Conservation (phyloP, 2,113 vertebrate genomes). For the Mus spicilegus region DNA sequence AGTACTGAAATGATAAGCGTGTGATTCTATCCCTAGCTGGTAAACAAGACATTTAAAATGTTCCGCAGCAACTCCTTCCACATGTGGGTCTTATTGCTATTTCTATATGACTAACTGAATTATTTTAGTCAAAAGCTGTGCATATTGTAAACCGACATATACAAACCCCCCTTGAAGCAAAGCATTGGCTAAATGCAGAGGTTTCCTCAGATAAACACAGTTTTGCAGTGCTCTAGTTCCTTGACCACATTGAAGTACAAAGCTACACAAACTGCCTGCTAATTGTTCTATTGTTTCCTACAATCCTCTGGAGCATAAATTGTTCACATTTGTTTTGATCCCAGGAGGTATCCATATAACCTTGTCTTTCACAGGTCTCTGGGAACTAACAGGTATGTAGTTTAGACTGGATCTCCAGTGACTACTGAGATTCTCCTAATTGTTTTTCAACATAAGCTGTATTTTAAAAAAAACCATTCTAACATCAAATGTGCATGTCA, state of each 20-base stretch:
- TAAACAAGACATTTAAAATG: constrained; percentile 42
- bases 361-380: not conserved
- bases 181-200: not conserved
- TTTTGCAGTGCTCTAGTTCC: not conserved
- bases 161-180: not conserved
- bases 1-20: not conserved
- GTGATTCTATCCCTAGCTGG: not conserved
- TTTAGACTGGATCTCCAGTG: not conserved
- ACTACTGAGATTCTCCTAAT: not conserved
- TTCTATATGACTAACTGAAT: constrained; percentile 40
- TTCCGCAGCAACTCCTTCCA: not conserved
- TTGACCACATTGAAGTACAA: not conserved
- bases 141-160: not conserved
- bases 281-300: constrained; percentile 34
- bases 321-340: constrained; percentile 11
- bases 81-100: not conserved
- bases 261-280: constrained; percentile 1
- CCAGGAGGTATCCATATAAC: not conserved
- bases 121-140: constrained; percentile 30
- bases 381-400: not conserved
- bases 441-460: not conserved
- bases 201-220: not conserved
- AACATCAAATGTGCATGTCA: not conserved
- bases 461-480: constrained; percentile 23
- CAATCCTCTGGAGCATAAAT: constrained; percentile 7